Percentiles rank a stretch among this genome's conserved stretches.
phyloP scores from a whole-genome alignment of 53 echinoderm and acorn worm species.

The Astropecten irregularis region DNA sequence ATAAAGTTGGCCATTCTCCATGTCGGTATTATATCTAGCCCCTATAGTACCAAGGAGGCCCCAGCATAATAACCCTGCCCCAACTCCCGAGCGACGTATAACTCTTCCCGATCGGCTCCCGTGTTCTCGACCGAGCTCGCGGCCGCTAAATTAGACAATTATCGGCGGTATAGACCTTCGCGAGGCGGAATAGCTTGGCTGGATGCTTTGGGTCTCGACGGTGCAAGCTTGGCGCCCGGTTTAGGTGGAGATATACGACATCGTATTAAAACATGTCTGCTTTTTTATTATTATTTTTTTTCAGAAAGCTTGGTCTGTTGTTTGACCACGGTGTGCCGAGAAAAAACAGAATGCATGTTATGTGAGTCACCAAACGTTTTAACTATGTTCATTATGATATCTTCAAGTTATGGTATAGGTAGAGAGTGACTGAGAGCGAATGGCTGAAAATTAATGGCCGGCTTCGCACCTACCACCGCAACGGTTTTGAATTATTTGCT shows the following conservation, averaged over 20 bases:
- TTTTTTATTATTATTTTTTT: background rate
- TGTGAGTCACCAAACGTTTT: slow-evolving; percentile 36
- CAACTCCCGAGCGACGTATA: slow-evolving; percentile 52
- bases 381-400: background rate
- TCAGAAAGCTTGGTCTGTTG: too few species aligned
- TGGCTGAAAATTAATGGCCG: slow-evolving; percentile 4
- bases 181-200: slow-evolving; percentile 29
- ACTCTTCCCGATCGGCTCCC: slow-evolving; percentile 48
- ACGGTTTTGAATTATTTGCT: too few species aligned
- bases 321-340: background rate
- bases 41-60: background rate
- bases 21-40: too few species aligned
- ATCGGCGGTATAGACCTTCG: slow-evolving; percentile 54
- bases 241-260: slow-evolving; percentile 58
- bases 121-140: slow-evolving; percentile 9
- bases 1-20: slow-evolving; percentile 42
- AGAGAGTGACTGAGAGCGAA: too few species aligned
- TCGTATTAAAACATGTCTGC: slow-evolving; percentile 56
- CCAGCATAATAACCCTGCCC: background rate
- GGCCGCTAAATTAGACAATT: slow-evolving; percentile 61
- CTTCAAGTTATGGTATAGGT: too few species aligned
- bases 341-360: slow-evolving; percentile 12
- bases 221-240: slow-evolving; percentile 43
- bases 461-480: slow-evolving; percentile 23
- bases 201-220: slow-evolving; percentile 42